A percentile compares a stretch with the other conserved stretches of the same genome.
Evolutionary conservation across 1,140 invertebrate species (phyloP).

Genomic region (Cheumatopsyche charites): DNA sequence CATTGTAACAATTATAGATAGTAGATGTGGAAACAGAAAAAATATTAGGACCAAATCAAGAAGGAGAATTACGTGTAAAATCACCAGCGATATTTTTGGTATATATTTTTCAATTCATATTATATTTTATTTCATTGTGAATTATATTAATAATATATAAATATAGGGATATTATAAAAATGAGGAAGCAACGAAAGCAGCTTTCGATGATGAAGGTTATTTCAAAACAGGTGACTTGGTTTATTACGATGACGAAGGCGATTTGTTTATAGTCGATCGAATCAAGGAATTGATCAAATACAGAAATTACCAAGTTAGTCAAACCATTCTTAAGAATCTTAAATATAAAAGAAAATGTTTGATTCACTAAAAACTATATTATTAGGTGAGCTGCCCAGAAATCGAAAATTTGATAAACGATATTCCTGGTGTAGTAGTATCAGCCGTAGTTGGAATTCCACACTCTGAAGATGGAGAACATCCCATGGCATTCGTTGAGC

Average conservation of each 20-base stretch:
- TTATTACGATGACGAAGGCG: constrained; percentile 68
- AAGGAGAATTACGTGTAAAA: constrained; percentile 54
- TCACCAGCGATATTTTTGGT: constrained; percentile 31
- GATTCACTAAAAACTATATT: too few species aligned
- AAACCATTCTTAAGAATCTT: too few species aligned
- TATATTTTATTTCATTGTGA: too few species aligned
- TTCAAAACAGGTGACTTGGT: constrained; percentile 77
- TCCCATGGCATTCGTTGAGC: constrained; percentile 61
- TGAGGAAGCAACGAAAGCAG: constrained; percentile 65
- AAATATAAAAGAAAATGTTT: too few species aligned
- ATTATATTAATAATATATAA: too few species aligned
- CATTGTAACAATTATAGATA: background rate
- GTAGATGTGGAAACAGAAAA: constrained; percentile 51
- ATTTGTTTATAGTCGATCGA: constrained; percentile 70
- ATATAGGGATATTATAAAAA: constrained; percentile 66
- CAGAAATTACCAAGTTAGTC: constrained; percentile 68
- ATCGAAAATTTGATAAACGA: constrained; percentile 40
- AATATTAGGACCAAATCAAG: constrained; percentile 50
- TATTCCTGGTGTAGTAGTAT: constrained; percentile 62
- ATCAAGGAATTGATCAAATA: constrained; percentile 77
- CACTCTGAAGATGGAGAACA: constrained; percentile 64
- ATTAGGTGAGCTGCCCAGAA: constrained; percentile 36
- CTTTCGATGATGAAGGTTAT: constrained; percentile 71
- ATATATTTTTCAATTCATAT: background rate
- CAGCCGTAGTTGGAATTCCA: constrained; percentile 68